phyloP scores from a whole-genome alignment of 2,113 vertebrate genomes.

The Clarias macrocephalus region DNA sequence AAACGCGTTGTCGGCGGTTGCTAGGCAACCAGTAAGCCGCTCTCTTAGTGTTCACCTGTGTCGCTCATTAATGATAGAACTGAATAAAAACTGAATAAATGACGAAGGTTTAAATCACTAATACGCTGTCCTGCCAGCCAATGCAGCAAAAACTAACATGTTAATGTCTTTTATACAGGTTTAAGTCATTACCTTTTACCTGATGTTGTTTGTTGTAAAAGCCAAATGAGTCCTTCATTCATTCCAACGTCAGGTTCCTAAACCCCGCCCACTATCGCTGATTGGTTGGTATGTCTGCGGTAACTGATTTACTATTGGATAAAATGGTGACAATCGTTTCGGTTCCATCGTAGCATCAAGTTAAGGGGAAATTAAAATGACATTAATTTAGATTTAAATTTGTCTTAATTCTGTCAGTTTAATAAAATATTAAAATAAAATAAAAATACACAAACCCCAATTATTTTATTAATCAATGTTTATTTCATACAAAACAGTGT shows the following conservation, averaged over 20 bases:
- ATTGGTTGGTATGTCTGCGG: neutral
- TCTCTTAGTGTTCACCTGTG: neutral
- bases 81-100: neutral
- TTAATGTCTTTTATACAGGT: neutral
- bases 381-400: neutral
- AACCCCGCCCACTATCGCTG: neutral
- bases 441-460: neutral
- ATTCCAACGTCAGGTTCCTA: neutral
- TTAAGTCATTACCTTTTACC: neutral
- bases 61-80: too few relatives aligned
- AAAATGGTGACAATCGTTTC: neutral
- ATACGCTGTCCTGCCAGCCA: neutral
- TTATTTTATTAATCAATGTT: neutral
- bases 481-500: neutral
- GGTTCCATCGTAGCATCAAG: neutral
- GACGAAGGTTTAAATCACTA: neutral
- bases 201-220: neutral
- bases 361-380: neutral
- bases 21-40: slow-evolving; percentile 15
- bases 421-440: neutral
- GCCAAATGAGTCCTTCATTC: neutral
- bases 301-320: neutral
- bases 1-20: slow-evolving; percentile 14
- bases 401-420: neutral
- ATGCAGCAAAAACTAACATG: neutral